Evolutionary conservation across 2,113 vertebrate species (phyloP), one percentile per base, ranked within the genome.

Genomic region (Petroica traversi): DNA sequence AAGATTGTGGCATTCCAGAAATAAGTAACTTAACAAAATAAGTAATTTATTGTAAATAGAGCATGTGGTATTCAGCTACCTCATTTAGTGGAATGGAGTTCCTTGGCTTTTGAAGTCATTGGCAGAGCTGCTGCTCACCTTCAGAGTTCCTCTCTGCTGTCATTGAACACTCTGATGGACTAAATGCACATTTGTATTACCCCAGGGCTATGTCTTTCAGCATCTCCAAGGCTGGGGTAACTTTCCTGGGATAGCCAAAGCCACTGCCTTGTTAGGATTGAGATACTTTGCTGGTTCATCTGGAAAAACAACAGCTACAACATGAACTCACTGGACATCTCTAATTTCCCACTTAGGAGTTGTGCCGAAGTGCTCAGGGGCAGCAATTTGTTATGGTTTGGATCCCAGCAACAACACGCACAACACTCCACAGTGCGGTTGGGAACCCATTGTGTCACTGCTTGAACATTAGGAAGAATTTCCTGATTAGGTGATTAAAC

Each of bases 301-400:
- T 29, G 74, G 22, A 49, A 25, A 11, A 43, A 40, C 43, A 38
- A 5, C 31, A 58, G 33, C 4, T 4, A 4, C 34, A 31, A 34
- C 25, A 4, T 4, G n/a, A 78, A 3, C 22, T 26, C 40, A 1
- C 28, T 6, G 67, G 19, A 8, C 29, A 41, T 9, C 34, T 76
- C 33, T 7, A 0, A 6, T n/a, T 82, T 57, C 41, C 74, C 51
- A 25, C 24, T 2, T 0, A 3, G 1, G 1, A 23, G 11, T 26
- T 24, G 20, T 0, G 0, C 45, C 1, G 0, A 6, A 3, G 23
- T 15, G 69, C 59, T 24, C 18, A 4, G 52, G 26, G 63, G 29
- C 58, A 41, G 67, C 43, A 17, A 2, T 34, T 69, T 40, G 13
- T 52, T 19, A 22, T 0, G 14, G 41, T 22, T 74, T 28, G 75